Conservation (phyloP, 1,140 invertebrate genomes). For the Microplitis mediator region DNA sequence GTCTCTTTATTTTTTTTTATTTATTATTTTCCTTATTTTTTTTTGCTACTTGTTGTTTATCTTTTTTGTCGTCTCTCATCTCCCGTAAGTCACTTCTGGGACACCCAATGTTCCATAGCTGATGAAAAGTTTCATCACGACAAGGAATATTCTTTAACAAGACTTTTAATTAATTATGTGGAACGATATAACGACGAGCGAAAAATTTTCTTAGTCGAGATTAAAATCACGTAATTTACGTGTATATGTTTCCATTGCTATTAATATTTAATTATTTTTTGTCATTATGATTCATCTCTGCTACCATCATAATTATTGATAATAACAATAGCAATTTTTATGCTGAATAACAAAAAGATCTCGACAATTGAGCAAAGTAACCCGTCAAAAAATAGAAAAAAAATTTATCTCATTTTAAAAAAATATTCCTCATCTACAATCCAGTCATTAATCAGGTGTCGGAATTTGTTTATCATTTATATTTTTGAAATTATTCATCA, state of each 20-base stretch:
- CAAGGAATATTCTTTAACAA: slow-evolving; percentile 2
- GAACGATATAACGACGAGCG: background rate
- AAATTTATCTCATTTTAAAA: background rate
- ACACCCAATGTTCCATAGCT: background rate
- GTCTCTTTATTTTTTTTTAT: background rate
- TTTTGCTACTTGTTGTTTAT: background rate
- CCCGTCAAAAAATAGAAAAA: background rate
- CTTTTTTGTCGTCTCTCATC: background rate
- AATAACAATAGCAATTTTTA: background rate
- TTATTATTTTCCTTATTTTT: background rate
- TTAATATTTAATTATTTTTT: background rate
- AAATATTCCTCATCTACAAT: too few relatives aligned
- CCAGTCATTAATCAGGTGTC: background rate
- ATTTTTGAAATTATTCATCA: background rate
- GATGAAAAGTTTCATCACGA: slow-evolving; percentile 4
- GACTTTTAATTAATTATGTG: slow-evolving; percentile 1
- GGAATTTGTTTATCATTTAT: background rate
- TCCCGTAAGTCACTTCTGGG: background rate
- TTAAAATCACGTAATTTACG: background rate
- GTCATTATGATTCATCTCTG: background rate
- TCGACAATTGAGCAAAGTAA: slow-evolving; percentile 23
- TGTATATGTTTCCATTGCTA: background rate
- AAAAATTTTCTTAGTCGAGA: slow-evolving; percentile 8
- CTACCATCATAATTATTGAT: background rate
- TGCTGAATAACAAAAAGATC: background rate